Base-by-base conservation (phyloP, 1,140 invertebrate genomes). In the Teleopsis dalmanni region DNA sequence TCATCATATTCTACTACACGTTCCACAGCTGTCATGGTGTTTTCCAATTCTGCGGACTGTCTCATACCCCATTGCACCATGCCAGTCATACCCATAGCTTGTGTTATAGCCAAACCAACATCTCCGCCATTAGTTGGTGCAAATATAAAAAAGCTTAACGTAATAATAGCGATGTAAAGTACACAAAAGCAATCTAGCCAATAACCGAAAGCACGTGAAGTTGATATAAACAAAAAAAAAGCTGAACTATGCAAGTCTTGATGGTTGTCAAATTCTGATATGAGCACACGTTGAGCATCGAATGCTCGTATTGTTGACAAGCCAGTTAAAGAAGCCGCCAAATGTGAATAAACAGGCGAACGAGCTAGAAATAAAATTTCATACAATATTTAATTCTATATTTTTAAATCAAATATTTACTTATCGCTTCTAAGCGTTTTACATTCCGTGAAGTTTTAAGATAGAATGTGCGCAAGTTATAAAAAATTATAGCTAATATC, bases 291-390 rank as follows among this genome's bases (percentile, higher is more conserved):
- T 70, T 94, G 80, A 1, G 84, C 84, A 29, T 78, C 76, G 54
- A 88, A 93, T 0, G 92, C 90, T 46, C 93, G 76, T 44, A 98
- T 92, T 0, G 92, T 95, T 1, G 87, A 82, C 5, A 97, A 73
- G 4, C 94, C 94, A 69, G 90, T 85, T 4, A 96, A 72, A 0
- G 91, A 86, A 10, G 91, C 83, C 64, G 85, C 92, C 46, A 97
- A 73, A 63, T 96, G 91, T 9, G 87, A 84, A 72, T 88, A 91
- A 14, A 95, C 80, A 0, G 90, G 91, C 72, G 83, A 85, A 40
- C 83, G 77, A 47, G 82, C 84, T 87, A 60, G 33, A 34, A 41
- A 29, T 23, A 23, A 4, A n/a, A 34, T 29, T 43, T 43, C 16
- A 1, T 34, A 4, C 43, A 14, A 5, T 13, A 4, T 9, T 11